A percentile compares a stretch with the other conserved stretches of the same genome.
Evolutionary conservation across 2,888 invertebrate species (phyloP).

Genomic region (Agonopterix heracliana): DNA sequence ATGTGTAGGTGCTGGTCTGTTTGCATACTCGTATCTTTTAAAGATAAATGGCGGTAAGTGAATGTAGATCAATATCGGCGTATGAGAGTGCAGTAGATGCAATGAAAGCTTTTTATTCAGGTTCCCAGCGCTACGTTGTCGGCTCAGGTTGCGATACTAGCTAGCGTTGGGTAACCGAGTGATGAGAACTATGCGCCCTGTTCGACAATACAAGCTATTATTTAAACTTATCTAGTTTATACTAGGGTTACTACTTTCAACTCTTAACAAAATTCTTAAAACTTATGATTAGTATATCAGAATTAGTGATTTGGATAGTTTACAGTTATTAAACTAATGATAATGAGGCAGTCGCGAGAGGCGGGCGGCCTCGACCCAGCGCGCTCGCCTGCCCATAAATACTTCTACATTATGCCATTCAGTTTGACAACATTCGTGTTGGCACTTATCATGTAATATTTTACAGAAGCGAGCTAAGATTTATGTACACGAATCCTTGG

Average conservation of each 20-base stretch:
- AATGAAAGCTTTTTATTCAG: slow-evolving; percentile 7
- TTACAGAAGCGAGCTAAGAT: too few species aligned
- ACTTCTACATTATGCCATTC: slow-evolving; percentile 6
- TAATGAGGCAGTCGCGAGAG: slow-evolving; percentile 7
- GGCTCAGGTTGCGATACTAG: not conserved
- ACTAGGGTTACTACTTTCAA: not conserved
- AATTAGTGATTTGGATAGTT: not conserved
- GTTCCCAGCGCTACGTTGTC: slow-evolving; percentile 2
- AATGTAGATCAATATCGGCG: not conserved
- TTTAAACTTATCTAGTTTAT: too few species aligned
- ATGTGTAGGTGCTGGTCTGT: not conserved
- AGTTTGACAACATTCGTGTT: slow-evolving; percentile 2
- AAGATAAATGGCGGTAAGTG: not conserved
- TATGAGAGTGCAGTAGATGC: slow-evolving; percentile 2
- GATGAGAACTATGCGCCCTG: slow-evolving; percentile 7
- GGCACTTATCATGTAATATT: not conserved
- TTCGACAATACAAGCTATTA: too few species aligned
- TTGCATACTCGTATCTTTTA: too few species aligned
- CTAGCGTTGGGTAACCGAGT: slow-evolving; percentile 2
- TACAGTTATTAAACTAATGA: slow-evolving; percentile 9
- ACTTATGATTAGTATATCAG: not conserved
- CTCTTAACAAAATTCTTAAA: not conserved
- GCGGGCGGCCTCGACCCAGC: slow-evolving; percentile 22
- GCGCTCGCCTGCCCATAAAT: slow-evolving; percentile 2
- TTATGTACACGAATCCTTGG: too few species aligned